A percentile compares a stretch with the other conserved stretches of the same genome.
These are phyloP conservation scores for Romanogobio albipinnatus DNA, from an alignment of 2,113 vertebrate species.

Conservation along the genomic window DNA sequence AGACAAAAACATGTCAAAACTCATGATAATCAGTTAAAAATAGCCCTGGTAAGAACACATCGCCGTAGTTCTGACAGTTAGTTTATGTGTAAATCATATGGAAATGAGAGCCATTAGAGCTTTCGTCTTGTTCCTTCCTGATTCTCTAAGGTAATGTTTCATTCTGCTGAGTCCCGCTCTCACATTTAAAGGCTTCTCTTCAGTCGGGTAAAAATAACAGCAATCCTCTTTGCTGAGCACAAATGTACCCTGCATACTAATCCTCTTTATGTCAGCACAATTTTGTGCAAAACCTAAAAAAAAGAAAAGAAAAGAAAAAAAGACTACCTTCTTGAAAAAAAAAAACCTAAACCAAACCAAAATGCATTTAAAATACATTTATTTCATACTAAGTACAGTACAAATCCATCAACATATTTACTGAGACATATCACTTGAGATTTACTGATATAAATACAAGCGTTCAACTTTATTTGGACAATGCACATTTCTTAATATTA, in stretches of 20 bases:
- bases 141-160: conserved; percentile 1
- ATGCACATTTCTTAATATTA: no score
- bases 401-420: no score
- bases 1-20: conserved; percentile 15
- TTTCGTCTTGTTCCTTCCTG: conserved; percentile 4
- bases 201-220: conserved; percentile 8
- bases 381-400: no score
- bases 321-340: no score
- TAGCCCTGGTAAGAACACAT: neutral
- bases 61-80: neutral
- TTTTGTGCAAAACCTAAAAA: neutral
- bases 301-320: neutral
- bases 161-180: neutral
- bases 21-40: neutral
- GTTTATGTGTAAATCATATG: conserved; percentile 28
- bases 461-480: no score
- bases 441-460: no score
- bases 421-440: no score
- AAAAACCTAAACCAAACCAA: no score
- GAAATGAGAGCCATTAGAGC: conserved; percentile 3
- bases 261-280: conserved; percentile 24
- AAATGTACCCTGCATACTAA: conserved; percentile 15
- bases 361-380: no score
- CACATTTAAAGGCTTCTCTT: conserved; percentile 10
- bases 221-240: conserved; percentile 27